phyloP scores from a whole-genome alignment of 2,113 vertebrate genomes.

The Trachemys scripta region DNA sequence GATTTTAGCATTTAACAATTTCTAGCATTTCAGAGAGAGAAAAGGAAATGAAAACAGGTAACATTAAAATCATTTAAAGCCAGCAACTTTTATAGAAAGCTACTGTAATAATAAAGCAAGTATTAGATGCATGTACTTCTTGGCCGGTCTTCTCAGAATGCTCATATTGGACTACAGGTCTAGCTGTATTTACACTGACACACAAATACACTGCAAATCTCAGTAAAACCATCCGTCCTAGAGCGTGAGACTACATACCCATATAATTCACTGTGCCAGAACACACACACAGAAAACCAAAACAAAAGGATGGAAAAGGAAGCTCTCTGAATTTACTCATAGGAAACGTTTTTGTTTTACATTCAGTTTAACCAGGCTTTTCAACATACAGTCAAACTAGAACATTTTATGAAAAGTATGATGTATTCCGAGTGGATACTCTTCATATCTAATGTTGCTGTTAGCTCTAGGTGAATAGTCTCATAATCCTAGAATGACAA shows the following conservation, averaged over 20 bases:
- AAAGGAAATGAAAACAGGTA: not conserved
- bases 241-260: fast-evolving
- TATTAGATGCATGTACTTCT: not conserved
- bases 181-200: not conserved
- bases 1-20: not conserved
- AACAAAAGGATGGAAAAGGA: not conserved
- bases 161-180: not conserved
- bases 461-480: not conserved
- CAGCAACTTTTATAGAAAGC: not conserved
- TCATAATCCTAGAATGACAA: not conserved
- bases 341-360: not conserved
- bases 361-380: not conserved
- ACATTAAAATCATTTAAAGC: not conserved
- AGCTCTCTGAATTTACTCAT: not conserved
- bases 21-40: not conserved
- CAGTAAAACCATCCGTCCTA: not conserved
- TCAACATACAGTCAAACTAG: not conserved
- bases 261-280: not conserved
- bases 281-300: not conserved
- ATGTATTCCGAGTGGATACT: not conserved
- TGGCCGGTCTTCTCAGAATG: not conserved
- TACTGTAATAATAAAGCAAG: not conserved
- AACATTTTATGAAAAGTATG: not conserved
- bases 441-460: not conserved
- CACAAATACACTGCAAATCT: not conserved